Conservation (phyloP, 2,888 invertebrate genomes). For the Chrysolina americana region DNA sequence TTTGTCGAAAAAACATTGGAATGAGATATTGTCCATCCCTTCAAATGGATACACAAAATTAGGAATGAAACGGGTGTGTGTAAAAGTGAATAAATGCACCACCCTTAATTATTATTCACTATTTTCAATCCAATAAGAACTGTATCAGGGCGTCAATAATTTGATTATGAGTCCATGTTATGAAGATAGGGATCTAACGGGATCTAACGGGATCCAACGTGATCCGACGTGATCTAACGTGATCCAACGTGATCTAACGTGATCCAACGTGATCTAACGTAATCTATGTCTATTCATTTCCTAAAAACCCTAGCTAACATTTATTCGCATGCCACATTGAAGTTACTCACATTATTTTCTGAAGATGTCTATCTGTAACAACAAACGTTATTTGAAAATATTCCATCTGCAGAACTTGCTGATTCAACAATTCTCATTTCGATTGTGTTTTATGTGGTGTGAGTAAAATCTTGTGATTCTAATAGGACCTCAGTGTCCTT, state of each 20-base stretch:
- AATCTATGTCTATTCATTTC: background rate
- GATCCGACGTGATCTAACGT: too few relatives aligned
- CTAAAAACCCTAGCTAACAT: conserved; percentile 37
- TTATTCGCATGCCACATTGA: conserved; percentile 45
- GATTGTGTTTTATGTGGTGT: background rate
- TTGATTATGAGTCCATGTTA: background rate
- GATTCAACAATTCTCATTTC: background rate
- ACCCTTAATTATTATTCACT: too few relatives aligned
- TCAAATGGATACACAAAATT: conserved; percentile 10
- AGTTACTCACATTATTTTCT: conserved; percentile 40
- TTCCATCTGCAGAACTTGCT: background rate
- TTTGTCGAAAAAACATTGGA: too few relatives aligned
- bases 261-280: background rate
- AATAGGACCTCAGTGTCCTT: too few relatives aligned
- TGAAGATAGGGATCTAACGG: background rate
- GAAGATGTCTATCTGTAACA: conserved; percentile 31
- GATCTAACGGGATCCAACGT: too few relatives aligned
- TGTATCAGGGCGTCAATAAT: background rate
- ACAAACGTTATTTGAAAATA: conserved; percentile 12
- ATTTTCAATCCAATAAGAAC: background rate
- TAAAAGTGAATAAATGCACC: too few relatives aligned
- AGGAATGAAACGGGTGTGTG: background rate
- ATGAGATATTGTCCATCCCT: background rate
- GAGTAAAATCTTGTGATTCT: too few relatives aligned
- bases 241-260: too few relatives aligned